Conservation (phyloP, 2,797 vertebrate genomes). For the Arrhamphus sclerolepis region DNA sequence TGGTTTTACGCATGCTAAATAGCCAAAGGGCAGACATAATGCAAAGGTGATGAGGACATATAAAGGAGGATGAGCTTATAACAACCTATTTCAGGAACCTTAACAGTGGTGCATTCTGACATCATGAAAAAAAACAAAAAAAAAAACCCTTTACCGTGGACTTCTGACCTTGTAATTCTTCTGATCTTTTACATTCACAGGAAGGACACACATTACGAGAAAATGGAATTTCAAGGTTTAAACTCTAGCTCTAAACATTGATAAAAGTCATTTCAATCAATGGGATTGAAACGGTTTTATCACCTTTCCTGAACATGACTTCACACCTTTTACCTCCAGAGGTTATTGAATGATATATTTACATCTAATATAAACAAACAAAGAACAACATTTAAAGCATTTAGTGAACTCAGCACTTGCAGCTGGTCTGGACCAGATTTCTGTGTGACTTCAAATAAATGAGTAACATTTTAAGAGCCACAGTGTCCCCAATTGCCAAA, state of each 20-base stretch:
- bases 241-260: too few relatives aligned
- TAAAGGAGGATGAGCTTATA: too few relatives aligned
- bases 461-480: slow-evolving; percentile 39
- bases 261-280: too few relatives aligned
- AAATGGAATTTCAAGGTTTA: background rate
- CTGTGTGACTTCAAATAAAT: slow-evolving; percentile 45
- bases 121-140: too few relatives aligned
- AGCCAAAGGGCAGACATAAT: too few relatives aligned
- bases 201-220: too few relatives aligned
- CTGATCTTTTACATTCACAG: background rate
- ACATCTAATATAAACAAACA: slow-evolving; percentile 37
- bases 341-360: slow-evolving; percentile 35
- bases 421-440: slow-evolving; percentile 15
- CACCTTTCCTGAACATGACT: too few relatives aligned
- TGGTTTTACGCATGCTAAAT: too few relatives aligned
- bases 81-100: too few relatives aligned
- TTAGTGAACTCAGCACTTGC: slow-evolving; percentile 35
- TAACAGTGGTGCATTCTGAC: too few relatives aligned
- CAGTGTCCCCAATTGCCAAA: slow-evolving; percentile 37
- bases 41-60: too few relatives aligned
- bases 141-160: background rate
- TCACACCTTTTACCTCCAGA: slow-evolving; percentile 31
- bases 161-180: background rate
- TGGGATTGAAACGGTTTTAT: too few relatives aligned
- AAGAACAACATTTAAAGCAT: slow-evolving; percentile 40